A percentile compares a stretch with the other conserved stretches of the same genome.
These are phyloP conservation scores for Campoletis raptor DNA, from an alignment of 2,888 invertebrate genomes.

Conservation along the genomic window DNA sequence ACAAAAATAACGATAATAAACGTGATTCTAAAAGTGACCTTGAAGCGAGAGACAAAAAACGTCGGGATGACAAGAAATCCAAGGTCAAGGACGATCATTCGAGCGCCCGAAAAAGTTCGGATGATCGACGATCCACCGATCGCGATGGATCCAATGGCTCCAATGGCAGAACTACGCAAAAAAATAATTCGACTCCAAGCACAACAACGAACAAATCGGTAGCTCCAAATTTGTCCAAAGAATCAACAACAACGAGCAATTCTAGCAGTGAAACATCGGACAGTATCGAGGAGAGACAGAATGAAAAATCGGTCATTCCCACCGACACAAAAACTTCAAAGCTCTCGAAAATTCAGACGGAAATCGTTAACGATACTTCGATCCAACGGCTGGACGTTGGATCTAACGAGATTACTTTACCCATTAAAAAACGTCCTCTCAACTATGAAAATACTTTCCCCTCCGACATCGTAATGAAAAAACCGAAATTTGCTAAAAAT, in stretches of 20 bases:
- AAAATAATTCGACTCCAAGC: conserved; percentile 85
- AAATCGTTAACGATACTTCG: conserved; percentile 31
- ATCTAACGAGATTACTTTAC: conserved; percentile 74
- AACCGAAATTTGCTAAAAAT: conserved; percentile 90
- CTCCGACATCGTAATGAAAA: conserved; percentile 86
- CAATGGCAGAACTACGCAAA: conserved; percentile 83
- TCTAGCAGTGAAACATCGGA: conserved; percentile 81
- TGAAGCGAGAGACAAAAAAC: conserved; percentile 80
- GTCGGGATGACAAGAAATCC: conserved; percentile 81
- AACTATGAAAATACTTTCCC: background rate
- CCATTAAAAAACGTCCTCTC: conserved; percentile 81
- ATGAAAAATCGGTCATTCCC: conserved; percentile 43
- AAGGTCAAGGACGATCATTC: conserved; percentile 90
- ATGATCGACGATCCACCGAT: conserved; percentile 90
- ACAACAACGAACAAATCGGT: conserved; percentile 82
- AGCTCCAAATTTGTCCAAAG: conserved; percentile 85
- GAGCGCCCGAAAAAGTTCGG: conserved; percentile 88
- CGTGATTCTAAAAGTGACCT: conserved; percentile 71
- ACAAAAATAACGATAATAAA: conserved; percentile 19
- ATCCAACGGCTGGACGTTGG: conserved; percentile 71
- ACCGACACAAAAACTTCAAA: conserved; percentile 13
- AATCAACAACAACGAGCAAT: conserved; percentile 86
- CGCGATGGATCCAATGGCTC: conserved; percentile 92
- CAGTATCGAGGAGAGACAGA: conserved; percentile 77
- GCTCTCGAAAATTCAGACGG: background rate